Conservation (phyloP, 2,888 invertebrate species). For the Zygothrica quintamaculata region DNA sequence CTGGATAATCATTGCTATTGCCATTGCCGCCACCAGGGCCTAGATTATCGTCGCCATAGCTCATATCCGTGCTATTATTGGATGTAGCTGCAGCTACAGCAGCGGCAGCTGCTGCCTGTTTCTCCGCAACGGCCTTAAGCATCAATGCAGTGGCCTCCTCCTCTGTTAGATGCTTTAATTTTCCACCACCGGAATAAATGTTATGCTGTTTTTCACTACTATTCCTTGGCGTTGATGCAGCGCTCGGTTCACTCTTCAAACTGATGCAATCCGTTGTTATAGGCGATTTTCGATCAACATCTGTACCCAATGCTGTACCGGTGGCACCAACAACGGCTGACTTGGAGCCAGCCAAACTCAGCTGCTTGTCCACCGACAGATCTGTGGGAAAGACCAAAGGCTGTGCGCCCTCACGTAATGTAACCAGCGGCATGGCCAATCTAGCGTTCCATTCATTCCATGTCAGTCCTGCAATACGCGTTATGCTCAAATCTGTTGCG, state of each 20-base stretch:
- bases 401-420: slow-evolving; percentile 86
- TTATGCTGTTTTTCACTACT: slow-evolving; percentile 56
- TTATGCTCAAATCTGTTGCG: slow-evolving; percentile 89
- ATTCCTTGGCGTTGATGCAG: slow-evolving; percentile 64
- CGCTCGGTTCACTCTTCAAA: slow-evolving; percentile 63
- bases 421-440: slow-evolving; percentile 89
- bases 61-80: slow-evolving; percentile 76
- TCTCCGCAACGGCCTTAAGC: slow-evolving; percentile 81
- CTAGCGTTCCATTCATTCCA: slow-evolving; percentile 91
- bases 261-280: slow-evolving; percentile 48
- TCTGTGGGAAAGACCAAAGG: slow-evolving; percentile 84
- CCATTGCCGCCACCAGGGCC: slow-evolving; percentile 47
- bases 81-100: slow-evolving; percentile 39
- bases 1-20: slow-evolving; percentile 75
- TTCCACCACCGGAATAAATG: slow-evolving; percentile 61
- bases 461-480: slow-evolving; percentile 88
- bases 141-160: slow-evolving; percentile 81
- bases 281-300: slow-evolving; percentile 74
- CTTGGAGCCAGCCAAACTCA: slow-evolving; percentile 39
- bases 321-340: slow-evolving; percentile 15
- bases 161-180: slow-evolving; percentile 78
- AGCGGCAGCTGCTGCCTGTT: slow-evolving; percentile 64
- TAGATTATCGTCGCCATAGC: slow-evolving; percentile 74
- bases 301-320: slow-evolving; percentile 10
- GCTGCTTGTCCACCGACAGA: slow-evolving; percentile 82